Evolutionary conservation across 2,888 invertebrate genomes (phyloP).

Genomic region (Scaptomyza tumidula): DNA sequence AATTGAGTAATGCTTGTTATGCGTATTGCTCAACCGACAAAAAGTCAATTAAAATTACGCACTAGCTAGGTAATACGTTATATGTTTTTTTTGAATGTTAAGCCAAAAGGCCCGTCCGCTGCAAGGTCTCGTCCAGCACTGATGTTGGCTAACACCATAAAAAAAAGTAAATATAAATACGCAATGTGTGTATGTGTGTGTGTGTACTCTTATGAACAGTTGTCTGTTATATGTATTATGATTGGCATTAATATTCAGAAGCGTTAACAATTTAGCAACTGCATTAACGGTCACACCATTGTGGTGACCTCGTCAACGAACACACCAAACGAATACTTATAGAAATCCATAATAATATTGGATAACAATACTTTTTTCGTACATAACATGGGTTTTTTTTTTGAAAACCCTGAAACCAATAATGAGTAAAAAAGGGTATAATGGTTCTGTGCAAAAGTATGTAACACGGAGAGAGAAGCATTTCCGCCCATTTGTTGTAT

Average conservation of each 20-base stretch:
- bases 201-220: constrained; percentile 11
- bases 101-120: constrained; percentile 49
- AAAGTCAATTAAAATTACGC: constrained; percentile 54
- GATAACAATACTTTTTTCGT: constrained; percentile 1
- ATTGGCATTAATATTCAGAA: constrained; percentile 58
- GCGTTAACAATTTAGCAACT: constrained; percentile 57
- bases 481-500: too few relatives aligned
- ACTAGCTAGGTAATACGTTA: constrained; percentile 27
- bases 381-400: constrained; percentile 8
- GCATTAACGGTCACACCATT: constrained; percentile 59
- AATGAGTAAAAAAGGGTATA: too few relatives aligned
- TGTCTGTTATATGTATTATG: constrained; percentile 1
- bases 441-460: too few relatives aligned
- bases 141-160: constrained; percentile 70
- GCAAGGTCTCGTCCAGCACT: constrained; percentile 66
- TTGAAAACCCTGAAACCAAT: too few relatives aligned
- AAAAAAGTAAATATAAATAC: constrained; percentile 30
- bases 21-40: constrained; percentile 36
- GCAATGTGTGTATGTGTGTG: constrained; percentile 6
- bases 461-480: too few relatives aligned
- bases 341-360: constrained; percentile 28
- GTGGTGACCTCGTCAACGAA: constrained; percentile 45
- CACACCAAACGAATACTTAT: constrained; percentile 39
- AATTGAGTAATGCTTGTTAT: constrained; percentile 28
- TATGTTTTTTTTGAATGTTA: constrained; percentile 52